phyloP scores from a whole-genome alignment of 2,113 vertebrate genomes.

The Rostratula benghalensis region DNA sequence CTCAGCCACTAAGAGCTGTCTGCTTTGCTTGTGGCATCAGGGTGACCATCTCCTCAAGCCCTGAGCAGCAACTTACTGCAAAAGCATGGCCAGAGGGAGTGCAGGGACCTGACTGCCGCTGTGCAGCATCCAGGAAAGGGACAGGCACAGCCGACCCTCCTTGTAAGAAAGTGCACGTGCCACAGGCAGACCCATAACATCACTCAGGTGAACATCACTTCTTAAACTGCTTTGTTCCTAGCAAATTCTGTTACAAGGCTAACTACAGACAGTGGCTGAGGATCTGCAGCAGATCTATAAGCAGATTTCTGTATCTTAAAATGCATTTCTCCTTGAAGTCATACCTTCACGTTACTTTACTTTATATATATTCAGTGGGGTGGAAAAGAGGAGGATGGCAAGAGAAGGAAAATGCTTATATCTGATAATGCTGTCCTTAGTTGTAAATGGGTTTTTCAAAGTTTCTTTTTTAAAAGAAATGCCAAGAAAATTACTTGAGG shows the following conservation, averaged over 20 bases:
- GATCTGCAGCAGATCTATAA: background rate
- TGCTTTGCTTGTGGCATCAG: background rate
- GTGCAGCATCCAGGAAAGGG: background rate
- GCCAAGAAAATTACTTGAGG: background rate
- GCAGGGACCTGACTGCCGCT: background rate
- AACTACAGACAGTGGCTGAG: background rate
- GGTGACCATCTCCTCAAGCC: background rate
- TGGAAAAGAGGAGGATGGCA: background rate
- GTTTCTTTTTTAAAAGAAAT: background rate
- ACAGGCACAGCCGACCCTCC: background rate
- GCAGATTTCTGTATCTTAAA: background rate
- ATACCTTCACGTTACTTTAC: background rate
- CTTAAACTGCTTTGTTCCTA: background rate
- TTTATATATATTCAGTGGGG: accelerated
- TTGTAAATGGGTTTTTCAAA: background rate
- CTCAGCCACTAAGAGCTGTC: background rate
- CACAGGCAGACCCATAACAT: background rate
- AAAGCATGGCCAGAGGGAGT: background rate
- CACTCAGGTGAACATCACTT: background rate
- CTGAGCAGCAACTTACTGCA: background rate
- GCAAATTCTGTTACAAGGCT: background rate
- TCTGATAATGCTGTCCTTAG: background rate
- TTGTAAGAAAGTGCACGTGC: background rate
- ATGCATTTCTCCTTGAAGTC: background rate
- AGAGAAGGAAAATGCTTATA: background rate